These are phyloP conservation scores for Malurus elegans DNA, from an alignment of 2,113 vertebrate species.

Conservation along the genomic window DNA sequence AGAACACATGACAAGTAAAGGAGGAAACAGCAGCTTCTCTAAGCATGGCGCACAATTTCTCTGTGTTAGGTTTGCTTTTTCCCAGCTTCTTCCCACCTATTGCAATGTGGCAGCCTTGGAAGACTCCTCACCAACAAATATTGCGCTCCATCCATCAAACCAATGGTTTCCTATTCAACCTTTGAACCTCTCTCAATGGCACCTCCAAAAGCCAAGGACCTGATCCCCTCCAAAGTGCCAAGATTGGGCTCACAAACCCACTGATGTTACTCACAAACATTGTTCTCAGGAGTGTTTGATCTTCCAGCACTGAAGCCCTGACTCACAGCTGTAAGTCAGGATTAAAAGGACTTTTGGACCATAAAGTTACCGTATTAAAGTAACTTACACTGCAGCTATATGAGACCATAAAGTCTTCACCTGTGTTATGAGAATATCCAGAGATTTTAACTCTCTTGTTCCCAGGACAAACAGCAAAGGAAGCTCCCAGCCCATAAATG, in stretches of 20 bases:
- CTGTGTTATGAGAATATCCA: background rate
- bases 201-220: background rate
- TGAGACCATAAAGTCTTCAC: background rate
- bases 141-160: background rate
- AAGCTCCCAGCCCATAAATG: background rate
- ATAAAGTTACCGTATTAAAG: background rate
- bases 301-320: background rate
- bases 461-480: background rate
- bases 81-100: background rate
- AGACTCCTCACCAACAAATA: background rate
- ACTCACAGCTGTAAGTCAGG: background rate
- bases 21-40: background rate
- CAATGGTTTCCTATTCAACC: background rate
- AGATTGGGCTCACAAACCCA: background rate
- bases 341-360: background rate
- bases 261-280: fast-evolving
- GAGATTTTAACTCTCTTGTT: background rate
- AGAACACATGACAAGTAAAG: background rate
- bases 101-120: background rate
- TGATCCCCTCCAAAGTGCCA: fast-evolving
- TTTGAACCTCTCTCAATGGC: background rate
- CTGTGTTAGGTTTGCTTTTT: background rate
- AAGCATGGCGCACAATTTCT: background rate
- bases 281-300: background rate
- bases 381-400: background rate